phyloP scores from a whole-genome alignment of 2,888 invertebrate genomes.

The Lucinisca nassula region DNA sequence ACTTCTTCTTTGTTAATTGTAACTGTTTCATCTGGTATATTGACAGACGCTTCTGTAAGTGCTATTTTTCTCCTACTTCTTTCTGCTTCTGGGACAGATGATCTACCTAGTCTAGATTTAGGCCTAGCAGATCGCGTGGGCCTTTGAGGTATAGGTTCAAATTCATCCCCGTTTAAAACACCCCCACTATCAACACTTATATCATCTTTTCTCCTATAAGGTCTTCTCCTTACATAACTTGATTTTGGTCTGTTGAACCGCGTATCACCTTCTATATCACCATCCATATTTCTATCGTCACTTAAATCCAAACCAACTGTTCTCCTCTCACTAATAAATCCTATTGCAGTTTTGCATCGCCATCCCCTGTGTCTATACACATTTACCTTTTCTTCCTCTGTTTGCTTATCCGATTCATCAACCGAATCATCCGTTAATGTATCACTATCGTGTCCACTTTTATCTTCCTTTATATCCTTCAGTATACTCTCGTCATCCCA shows the following conservation, averaged over 20 bases:
- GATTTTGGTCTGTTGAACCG: slow-evolving; percentile 72
- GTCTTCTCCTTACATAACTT: slow-evolving; percentile 73
- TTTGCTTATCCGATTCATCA: slow-evolving; percentile 54
- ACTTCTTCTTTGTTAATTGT: slow-evolving; percentile 23
- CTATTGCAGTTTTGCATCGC: slow-evolving; percentile 77
- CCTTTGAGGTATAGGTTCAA: slow-evolving; percentile 38
- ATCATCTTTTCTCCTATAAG: slow-evolving; percentile 35
- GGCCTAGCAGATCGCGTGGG: slow-evolving; percentile 68
- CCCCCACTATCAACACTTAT: slow-evolving; percentile 25
- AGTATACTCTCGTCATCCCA: slow-evolving; percentile 53
- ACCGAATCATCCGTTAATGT: slow-evolving; percentile 62
- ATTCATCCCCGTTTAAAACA: slow-evolving; percentile 34
- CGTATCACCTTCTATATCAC: slow-evolving; percentile 54
- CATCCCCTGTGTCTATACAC: slow-evolving; percentile 61
- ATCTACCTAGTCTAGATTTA: slow-evolving; percentile 65
- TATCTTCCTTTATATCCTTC: slow-evolving; percentile 57
- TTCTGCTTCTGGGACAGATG: slow-evolving; percentile 49
- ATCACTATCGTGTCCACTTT: slow-evolving; percentile 60
- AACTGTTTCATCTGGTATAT: slow-evolving; percentile 37
- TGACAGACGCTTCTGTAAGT: slow-evolving; percentile 61
- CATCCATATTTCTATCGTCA: slow-evolving; percentile 57
- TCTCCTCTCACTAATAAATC: slow-evolving; percentile 70
- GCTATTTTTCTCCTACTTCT: slow-evolving; percentile 59
- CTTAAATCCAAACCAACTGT: slow-evolving; percentile 35
- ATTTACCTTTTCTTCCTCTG: slow-evolving; percentile 37